Evolutionary conservation across 1,140 invertebrate species (phyloP).

Genomic region (Cheumatopsyche charites): DNA sequence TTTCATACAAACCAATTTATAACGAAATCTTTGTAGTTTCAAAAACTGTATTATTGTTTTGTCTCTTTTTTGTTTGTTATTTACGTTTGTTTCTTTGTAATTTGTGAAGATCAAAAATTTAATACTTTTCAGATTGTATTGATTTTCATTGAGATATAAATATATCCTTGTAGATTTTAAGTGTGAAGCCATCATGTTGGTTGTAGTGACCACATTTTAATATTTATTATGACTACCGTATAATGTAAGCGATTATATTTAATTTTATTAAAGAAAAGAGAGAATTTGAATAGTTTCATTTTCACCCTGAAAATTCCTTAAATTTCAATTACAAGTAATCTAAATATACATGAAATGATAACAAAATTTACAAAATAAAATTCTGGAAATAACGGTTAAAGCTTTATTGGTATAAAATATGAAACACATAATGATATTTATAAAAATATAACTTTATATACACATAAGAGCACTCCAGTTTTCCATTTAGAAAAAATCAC

Average conservation of each 20-base stretch:
- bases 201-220: conserved; percentile 47
- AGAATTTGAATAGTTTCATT: conserved; percentile 30
- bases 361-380: too few species aligned
- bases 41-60: not conserved
- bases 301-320: not conserved
- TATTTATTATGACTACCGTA: conserved; percentile 49
- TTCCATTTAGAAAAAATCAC: too few species aligned
- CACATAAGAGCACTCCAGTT: too few species aligned
- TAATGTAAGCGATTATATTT: conserved; percentile 49
- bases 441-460: too few species aligned
- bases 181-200: conserved; percentile 47
- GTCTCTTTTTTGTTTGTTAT: conserved; percentile 7
- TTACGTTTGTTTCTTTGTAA: conserved; percentile 9
- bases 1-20: too few species aligned
- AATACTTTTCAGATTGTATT: conserved; percentile 7
- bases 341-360: too few species aligned
- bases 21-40: too few species aligned
- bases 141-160: conserved; percentile 40
- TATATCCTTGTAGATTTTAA: conserved; percentile 44
- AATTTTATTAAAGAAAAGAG: conserved; percentile 50
- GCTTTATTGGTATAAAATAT: too few species aligned
- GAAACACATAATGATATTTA: too few species aligned
- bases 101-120: not conserved
- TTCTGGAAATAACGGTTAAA: too few species aligned
- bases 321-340: not conserved